Conservation (phyloP, 1,140 invertebrate genomes). For the Lasioglossum baleicum region DNA sequence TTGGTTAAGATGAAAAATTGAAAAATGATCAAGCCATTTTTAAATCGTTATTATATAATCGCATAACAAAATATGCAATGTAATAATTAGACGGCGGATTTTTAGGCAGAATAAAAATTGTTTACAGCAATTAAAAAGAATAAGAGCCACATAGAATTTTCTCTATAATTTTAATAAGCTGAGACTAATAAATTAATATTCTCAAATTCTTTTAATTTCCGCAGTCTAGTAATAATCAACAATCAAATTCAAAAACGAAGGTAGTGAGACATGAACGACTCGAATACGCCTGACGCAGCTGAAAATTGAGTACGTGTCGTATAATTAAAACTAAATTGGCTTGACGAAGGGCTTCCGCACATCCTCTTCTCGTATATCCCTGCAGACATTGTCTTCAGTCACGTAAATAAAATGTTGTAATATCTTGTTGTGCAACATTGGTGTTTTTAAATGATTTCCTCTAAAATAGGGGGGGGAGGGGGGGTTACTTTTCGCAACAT, state of each 20-base stretch:
- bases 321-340: constrained; percentile 34
- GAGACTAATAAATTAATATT: too few relatives aligned
- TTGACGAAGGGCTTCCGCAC: constrained; percentile 7
- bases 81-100: too few relatives aligned
- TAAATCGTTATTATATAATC: neutral
- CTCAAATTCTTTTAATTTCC: too few relatives aligned
- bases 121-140: too few relatives aligned
- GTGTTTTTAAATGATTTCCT: neutral
- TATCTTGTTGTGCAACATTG: neutral
- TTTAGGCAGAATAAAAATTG: too few relatives aligned
- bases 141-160: too few relatives aligned
- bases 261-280: neutral
- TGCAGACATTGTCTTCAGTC: neutral
- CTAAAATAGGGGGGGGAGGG: neutral
- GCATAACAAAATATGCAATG: too few relatives aligned
- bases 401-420: constrained; percentile 2
- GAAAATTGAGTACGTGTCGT: neutral
- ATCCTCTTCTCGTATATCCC: neutral
- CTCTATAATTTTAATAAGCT: too few relatives aligned
- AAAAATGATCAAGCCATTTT: too few relatives aligned
- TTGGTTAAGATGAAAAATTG: too few relatives aligned
- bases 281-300: neutral
- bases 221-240: too few relatives aligned
- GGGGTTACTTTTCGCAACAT: neutral
- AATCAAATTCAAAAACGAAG: neutral